Evolutionary conservation across 2,888 invertebrate species (phyloP).

Genomic region (Trichogramma evanescens): DNA sequence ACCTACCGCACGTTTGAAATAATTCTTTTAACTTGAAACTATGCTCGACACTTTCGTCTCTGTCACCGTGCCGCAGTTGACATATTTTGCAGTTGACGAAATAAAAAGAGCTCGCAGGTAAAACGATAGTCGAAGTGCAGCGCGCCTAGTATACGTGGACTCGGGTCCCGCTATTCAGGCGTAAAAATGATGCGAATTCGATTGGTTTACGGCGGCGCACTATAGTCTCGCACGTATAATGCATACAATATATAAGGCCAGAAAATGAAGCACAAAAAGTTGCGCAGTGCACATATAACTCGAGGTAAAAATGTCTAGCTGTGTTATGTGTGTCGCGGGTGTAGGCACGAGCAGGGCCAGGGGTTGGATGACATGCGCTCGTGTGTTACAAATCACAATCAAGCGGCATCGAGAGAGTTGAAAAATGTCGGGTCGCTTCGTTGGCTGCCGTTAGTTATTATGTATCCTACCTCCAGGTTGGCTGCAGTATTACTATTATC

Average conservation of each 20-base stretch:
- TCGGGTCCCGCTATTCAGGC: neutral
- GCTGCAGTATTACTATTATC: neutral
- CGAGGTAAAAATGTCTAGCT: too few species aligned
- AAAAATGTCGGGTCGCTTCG: slow-evolving; percentile 2
- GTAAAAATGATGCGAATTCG: neutral
- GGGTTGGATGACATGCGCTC: slow-evolving; percentile 2
- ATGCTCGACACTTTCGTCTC: neutral
- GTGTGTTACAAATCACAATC: slow-evolving; percentile 12
- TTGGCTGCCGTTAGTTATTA: neutral
- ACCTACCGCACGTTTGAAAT: too few species aligned
- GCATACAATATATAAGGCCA: too few species aligned
- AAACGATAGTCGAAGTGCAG: too few species aligned
- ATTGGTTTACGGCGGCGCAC: slow-evolving; percentile 5
- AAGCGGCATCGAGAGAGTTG: neutral
- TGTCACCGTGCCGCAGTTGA: neutral
- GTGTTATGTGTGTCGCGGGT: too few species aligned
- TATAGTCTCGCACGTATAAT: neutral
- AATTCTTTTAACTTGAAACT: too few species aligned
- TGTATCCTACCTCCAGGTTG: neutral
- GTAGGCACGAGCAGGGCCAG: neutral
- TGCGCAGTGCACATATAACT: too few species aligned
- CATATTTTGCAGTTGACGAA: neutral
- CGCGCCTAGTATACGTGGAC: too few species aligned
- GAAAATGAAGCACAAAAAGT: too few species aligned
- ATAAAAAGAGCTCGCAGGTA: neutral